Conservation (phyloP, 2,113 vertebrate species). For the Raja brachyura region DNA sequence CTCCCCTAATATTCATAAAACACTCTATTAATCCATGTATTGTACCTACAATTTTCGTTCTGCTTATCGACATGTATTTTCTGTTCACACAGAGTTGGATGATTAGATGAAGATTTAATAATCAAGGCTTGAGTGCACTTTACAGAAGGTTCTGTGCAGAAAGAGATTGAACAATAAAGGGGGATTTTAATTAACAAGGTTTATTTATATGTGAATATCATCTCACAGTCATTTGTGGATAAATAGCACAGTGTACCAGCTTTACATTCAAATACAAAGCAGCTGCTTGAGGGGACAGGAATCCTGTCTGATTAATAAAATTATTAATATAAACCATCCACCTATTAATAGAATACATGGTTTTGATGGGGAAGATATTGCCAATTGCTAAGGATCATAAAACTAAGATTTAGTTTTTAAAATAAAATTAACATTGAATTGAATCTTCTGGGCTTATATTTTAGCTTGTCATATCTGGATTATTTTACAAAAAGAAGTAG, state of each 20-base stretch:
- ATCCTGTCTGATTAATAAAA: background rate
- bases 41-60: background rate
- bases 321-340: background rate
- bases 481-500: background rate
- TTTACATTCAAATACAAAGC: slow-evolving; percentile 16
- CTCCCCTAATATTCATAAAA: background rate
- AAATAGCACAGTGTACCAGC: background rate
- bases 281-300: background rate
- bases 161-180: background rate
- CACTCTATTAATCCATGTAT: background rate
- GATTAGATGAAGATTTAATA: background rate
- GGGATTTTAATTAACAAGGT: background rate
- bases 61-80: background rate
- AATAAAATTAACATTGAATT: slow-evolving; percentile 8
- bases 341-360: background rate
- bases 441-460: background rate
- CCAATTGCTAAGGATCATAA: slow-evolving; percentile 11
- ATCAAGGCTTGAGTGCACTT: background rate
- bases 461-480: background rate
- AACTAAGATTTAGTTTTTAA: background rate
- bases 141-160: background rate
- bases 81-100: background rate
- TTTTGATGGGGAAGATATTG: background rate
- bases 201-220: background rate
- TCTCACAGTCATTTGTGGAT: background rate